phyloP scores from a whole-genome alignment of 1,140 invertebrate genomes.

The Xylocopa sonorina region DNA sequence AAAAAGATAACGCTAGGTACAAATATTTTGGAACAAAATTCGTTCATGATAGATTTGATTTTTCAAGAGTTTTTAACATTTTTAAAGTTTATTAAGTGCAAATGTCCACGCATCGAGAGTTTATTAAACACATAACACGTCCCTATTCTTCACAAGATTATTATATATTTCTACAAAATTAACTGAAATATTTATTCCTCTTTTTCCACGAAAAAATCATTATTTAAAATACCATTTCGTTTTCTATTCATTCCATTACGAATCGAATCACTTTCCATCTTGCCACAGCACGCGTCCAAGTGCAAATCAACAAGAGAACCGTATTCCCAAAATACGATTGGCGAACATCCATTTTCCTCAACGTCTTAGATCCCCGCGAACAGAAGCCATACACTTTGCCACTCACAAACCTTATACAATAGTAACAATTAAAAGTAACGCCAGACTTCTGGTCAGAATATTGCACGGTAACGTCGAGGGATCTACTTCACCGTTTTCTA shows the following conservation, averaged over 20 bases:
- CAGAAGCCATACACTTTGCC: neutral
- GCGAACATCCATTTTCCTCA: neutral
- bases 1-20: neutral
- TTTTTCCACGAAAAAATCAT: neutral
- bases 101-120: neutral
- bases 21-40: neutral
- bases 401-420: too few relatives aligned
- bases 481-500: too few relatives aligned
- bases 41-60: neutral
- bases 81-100: neutral
- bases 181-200: too few relatives aligned
- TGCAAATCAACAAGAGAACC: neutral
- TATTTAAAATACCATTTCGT: neutral
- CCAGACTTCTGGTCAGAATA: neutral
- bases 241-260: neutral
- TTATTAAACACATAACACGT: too few relatives aligned
- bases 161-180: too few relatives aligned
- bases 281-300: neutral
- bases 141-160: too few relatives aligned
- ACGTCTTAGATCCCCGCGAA: neutral
- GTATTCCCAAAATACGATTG: neutral
- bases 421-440: slow-evolving; percentile 2
- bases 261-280: neutral
- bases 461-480: neutral
- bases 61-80: neutral